Evolutionary conservation across 2,888 invertebrate genomes (phyloP).

Genomic region (Drosophila niveifrons): DNA sequence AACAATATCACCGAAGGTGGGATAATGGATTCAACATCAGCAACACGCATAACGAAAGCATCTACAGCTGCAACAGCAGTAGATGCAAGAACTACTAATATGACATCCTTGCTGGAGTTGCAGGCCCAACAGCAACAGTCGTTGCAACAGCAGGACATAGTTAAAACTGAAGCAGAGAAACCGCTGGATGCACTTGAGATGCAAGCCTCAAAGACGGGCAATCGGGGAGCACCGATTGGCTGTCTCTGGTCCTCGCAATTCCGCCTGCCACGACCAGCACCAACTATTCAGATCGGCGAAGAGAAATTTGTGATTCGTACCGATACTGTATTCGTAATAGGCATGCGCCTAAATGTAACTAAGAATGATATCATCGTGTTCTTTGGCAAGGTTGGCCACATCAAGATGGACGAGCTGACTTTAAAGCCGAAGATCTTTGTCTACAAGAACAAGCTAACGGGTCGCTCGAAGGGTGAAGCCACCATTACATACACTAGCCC

Average conservation of each 20-base stretch:
- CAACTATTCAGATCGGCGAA: constrained; percentile 44
- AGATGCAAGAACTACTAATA: background rate
- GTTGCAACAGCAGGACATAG: constrained; percentile 5
- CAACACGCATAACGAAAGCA: background rate
- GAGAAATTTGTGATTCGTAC: constrained; percentile 57
- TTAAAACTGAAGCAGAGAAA: constrained; percentile 12
- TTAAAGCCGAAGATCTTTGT: constrained; percentile 72
- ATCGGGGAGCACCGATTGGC: constrained; percentile 7
- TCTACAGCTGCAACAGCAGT: constrained; percentile 13
- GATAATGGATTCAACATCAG: background rate
- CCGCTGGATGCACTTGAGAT: constrained; percentile 27
- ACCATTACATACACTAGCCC: constrained; percentile 64
- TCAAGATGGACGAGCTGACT: constrained; percentile 52
- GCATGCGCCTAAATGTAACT: constrained; percentile 66
- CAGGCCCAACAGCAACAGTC: background rate
- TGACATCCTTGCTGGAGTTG: background rate
- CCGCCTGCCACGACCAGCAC: constrained; percentile 9
- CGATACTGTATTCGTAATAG: constrained; percentile 68
- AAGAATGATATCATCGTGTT: constrained; percentile 64
- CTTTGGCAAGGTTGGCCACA: constrained; percentile 59
- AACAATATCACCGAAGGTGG: background rate
- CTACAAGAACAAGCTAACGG: constrained; percentile 67
- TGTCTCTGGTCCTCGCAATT: constrained; percentile 22
- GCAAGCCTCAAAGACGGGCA: constrained; percentile 19
- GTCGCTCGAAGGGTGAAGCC: constrained; percentile 71